phyloP scores from a whole-genome alignment of 2,888 invertebrate species.

The Cheilosia impressa region DNA sequence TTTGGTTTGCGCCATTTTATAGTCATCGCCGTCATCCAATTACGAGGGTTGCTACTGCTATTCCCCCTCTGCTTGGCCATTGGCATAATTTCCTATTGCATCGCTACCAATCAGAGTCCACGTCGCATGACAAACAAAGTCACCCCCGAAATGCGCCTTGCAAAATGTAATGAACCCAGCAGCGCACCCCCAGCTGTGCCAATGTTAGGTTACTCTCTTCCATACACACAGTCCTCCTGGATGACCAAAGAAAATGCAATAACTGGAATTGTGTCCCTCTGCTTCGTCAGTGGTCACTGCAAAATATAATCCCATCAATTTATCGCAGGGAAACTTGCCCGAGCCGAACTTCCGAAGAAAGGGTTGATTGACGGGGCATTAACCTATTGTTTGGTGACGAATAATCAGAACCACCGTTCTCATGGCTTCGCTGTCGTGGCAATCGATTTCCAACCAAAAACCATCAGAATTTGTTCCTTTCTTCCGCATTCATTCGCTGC shows the following conservation, averaged over 20 bases:
- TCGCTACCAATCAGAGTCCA: conserved; percentile 68
- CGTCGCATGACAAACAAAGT: conserved; percentile 25
- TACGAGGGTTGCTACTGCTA: conserved; percentile 27
- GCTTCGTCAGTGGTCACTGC: conserved; percentile 39
- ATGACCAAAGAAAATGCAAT: conserved; percentile 65
- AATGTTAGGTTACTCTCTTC: conserved; percentile 55
- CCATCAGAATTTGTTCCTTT: conserved; percentile 53
- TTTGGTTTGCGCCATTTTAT: conserved; percentile 46
- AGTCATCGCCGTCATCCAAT: conserved; percentile 18
- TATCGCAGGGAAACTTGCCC: conserved; percentile 27
- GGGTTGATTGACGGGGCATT: conserved; percentile 72
- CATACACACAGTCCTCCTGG: too few species aligned
- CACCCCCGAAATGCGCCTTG: conserved; percentile 43
- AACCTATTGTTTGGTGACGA: conserved; percentile 66
- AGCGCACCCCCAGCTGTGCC: conserved; percentile 50
- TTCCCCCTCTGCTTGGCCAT: conserved; percentile 24
- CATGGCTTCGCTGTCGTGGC: conserved; percentile 47
- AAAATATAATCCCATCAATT: conserved; percentile 62
- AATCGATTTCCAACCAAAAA: conserved; percentile 61
- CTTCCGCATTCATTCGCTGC: conserved; percentile 66
- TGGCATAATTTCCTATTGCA: conserved; percentile 60
- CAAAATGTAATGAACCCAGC: conserved; percentile 25
- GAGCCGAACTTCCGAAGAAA: conserved; percentile 37
- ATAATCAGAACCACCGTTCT: conserved; percentile 57
- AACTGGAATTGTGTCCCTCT: conserved; percentile 1